Evolutionary conservation across 2,797 vertebrate species (phyloP).

Genomic region (Scomberomorus guttatus): DNA sequence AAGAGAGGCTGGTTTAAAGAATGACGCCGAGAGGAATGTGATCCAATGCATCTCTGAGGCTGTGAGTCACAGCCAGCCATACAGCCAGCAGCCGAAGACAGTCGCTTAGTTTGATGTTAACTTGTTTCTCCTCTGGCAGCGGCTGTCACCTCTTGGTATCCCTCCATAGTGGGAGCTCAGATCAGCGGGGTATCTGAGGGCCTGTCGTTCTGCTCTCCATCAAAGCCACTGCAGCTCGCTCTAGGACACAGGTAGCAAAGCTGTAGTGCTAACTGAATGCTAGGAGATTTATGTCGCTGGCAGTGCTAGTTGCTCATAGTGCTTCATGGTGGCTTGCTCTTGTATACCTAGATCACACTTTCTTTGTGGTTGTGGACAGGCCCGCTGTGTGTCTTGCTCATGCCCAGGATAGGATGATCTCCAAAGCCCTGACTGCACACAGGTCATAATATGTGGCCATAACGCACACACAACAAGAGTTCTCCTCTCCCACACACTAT

Average conservation of each 20-base stretch:
- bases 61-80: constrained; percentile 77
- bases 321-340: constrained; percentile 41
- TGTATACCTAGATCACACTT: constrained; percentile 8
- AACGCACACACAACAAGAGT: too few species aligned
- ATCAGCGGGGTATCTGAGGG: constrained; percentile 77
- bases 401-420: too few species aligned
- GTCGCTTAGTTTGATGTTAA: constrained; percentile 81
- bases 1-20: constrained; percentile 60
- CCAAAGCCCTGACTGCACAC: too few species aligned
- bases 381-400: too few species aligned
- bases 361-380: constrained; percentile 4
- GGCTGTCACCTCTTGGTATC: constrained; percentile 78
- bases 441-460: too few species aligned
- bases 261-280: constrained; percentile 53
- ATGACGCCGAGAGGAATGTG: constrained; percentile 60
- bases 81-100: constrained; percentile 74
- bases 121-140: constrained; percentile 78
- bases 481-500: too few species aligned
- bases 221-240: constrained; percentile 64
- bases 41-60: constrained; percentile 64
- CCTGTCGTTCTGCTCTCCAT: constrained; percentile 79
- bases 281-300: constrained; percentile 65
- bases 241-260: constrained; percentile 73
- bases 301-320: constrained; percentile 53
- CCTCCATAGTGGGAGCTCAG: constrained; percentile 66